These are phyloP conservation scores for Natator depressus DNA, from an alignment of 2,113 vertebrate genomes.

Conservation along the genomic window DNA sequence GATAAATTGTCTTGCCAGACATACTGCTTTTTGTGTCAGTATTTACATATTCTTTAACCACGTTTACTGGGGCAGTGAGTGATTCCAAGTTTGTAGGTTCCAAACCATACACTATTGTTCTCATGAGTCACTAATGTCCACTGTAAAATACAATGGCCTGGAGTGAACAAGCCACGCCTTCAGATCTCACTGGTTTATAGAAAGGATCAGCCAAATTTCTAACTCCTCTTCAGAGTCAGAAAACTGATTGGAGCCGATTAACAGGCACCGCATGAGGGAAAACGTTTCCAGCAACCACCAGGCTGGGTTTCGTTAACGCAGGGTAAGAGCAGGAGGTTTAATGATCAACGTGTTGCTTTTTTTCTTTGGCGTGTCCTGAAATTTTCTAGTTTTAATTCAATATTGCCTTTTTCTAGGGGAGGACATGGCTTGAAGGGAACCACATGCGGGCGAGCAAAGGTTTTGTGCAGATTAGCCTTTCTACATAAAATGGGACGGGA, in stretches of 20 bases:
- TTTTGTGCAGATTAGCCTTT: accelerated
- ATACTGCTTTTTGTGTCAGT: background rate
- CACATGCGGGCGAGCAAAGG: accelerated
- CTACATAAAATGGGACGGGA: background rate
- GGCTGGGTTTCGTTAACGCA: background rate
- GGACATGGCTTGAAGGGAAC: background rate
- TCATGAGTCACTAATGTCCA: background rate
- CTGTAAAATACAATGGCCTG: background rate
- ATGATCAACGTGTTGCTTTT: accelerated
- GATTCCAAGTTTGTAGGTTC: background rate
- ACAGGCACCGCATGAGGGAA: background rate
- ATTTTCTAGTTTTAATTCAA: background rate
- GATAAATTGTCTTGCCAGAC: conserved; percentile 53
- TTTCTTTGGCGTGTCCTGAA: accelerated
- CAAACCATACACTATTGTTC: background rate
- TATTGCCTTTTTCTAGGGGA: background rate
- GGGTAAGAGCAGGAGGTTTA: background rate
- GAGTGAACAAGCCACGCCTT: background rate
- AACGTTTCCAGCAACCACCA: accelerated
- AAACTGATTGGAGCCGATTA: background rate
- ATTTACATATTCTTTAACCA: conserved; percentile 36
- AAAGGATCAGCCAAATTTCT: accelerated
- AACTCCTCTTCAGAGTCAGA: background rate
- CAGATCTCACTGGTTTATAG: background rate
- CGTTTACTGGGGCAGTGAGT: background rate